Evolutionary conservation across 2,888 invertebrate species (phyloP).

Genomic region (Adelphocoris suturalis): DNA sequence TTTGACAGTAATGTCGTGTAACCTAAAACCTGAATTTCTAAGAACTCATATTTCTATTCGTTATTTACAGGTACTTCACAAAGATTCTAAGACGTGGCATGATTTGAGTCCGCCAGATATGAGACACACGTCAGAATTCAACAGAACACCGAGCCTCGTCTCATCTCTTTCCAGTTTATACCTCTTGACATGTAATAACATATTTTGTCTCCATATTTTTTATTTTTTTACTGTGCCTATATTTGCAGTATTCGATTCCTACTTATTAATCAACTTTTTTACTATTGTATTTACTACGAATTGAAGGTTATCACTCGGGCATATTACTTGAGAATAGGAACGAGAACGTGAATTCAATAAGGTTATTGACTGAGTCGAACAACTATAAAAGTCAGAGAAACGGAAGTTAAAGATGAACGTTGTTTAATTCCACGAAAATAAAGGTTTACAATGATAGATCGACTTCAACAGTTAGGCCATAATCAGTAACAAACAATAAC

Average conservation of each 20-base stretch:
- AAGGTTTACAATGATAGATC: too few relatives aligned
- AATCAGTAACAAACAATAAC: too few relatives aligned
- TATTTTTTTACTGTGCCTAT: background rate
- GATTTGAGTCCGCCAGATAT: slow-evolving; percentile 20
- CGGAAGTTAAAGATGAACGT: too few relatives aligned
- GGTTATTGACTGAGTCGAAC: too few relatives aligned
- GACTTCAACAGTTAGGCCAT: too few relatives aligned
- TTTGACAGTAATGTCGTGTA: too few relatives aligned
- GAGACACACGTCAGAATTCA: background rate
- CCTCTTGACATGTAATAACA: slow-evolving; percentile 2
- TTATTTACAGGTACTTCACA: slow-evolving; percentile 41
- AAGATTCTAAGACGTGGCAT: slow-evolving; percentile 55
- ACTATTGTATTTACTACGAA: background rate
- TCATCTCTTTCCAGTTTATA: slow-evolving; percentile 41
- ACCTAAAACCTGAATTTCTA: background rate
- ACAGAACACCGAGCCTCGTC: background rate
- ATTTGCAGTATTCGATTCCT: background rate
- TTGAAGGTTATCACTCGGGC: too few relatives aligned
- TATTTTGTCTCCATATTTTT: background rate
- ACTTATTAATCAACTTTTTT: background rate
- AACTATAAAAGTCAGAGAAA: too few relatives aligned
- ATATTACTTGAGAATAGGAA: too few relatives aligned
- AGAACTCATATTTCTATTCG: background rate
- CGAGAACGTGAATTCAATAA: too few relatives aligned
- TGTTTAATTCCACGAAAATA: too few relatives aligned